phyloP scores from a whole-genome alignment of 2,113 vertebrate genomes.

The Rattus rattus region DNA sequence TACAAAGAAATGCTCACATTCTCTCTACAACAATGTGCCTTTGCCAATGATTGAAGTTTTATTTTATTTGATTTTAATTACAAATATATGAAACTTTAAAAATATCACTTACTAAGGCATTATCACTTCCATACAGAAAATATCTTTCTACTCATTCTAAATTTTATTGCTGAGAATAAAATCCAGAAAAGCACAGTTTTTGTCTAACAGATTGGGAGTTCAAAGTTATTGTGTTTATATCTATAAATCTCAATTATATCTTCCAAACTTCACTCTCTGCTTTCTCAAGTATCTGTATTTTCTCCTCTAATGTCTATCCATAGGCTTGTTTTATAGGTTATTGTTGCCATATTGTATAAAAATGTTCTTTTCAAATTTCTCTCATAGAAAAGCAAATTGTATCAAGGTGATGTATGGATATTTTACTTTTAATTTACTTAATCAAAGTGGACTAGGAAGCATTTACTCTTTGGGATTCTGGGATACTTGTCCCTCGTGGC shows the following conservation, averaged over 20 bases:
- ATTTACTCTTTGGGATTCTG: neutral
- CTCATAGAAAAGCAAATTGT: neutral
- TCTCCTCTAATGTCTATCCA: neutral
- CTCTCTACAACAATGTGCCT: neutral
- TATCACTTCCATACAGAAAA: conserved; percentile 22
- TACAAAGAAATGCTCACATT: neutral
- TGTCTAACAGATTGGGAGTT: neutral
- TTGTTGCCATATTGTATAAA: conserved; percentile 1
- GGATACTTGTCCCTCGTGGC: neutral
- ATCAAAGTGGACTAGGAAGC: neutral
- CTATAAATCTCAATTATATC: neutral
- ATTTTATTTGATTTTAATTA: neutral
- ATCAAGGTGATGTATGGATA: neutral
- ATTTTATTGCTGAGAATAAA: conserved; percentile 22
- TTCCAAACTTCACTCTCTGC: neutral
- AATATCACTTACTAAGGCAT: too few species aligned
- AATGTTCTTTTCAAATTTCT: neutral
- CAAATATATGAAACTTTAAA: neutral
- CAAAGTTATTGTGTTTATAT: neutral
- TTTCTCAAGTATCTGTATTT: neutral
- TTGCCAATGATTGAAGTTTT: conserved; percentile 5
- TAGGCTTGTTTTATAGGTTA: neutral
- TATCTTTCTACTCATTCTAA: neutral
- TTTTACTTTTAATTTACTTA: conserved; percentile 35
- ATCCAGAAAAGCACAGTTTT: neutral